Percentiles rank a stretch among this genome's conserved stretches.
Evolutionary conservation across 2,113 vertebrate species (phyloP).

Genomic region (Chamaetylas fuelleborni): DNA sequence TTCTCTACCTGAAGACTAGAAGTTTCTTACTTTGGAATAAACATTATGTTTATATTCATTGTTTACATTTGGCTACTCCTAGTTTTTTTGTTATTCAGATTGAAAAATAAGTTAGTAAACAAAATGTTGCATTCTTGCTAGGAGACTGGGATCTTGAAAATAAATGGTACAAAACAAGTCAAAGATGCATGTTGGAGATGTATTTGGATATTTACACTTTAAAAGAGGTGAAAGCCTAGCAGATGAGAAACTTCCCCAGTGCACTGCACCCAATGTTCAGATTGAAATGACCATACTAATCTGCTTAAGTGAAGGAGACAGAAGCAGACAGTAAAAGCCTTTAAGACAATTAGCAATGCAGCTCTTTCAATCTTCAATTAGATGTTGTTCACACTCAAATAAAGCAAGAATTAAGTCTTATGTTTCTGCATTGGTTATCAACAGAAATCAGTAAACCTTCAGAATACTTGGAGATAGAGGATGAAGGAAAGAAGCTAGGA

Average conservation of each 20-base stretch:
- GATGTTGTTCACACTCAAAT: neutral
- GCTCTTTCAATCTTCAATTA: neutral
- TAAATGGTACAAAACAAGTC: neutral
- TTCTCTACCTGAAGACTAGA: slow-evolving; percentile 37
- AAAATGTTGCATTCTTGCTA: neutral
- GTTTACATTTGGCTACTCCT: slow-evolving; percentile 23
- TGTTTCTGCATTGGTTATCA: fast-evolving
- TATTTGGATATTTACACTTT: neutral
- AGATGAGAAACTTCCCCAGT: neutral
- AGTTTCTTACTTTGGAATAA: slow-evolving; percentile 23
- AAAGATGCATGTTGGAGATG: neutral
- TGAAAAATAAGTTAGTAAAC: slow-evolving; percentile 31
- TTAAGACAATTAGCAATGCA: neutral
- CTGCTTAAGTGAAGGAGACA: neutral
- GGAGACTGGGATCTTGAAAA: neutral
- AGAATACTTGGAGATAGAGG: neutral
- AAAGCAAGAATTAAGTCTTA: neutral
- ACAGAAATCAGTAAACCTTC: neutral
- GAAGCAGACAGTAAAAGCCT: neutral
- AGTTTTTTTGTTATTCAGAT: neutral
- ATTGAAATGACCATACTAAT: neutral
- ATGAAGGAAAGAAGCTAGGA: neutral
- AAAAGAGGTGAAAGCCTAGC: neutral
- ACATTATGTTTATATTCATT: slow-evolving; percentile 13
- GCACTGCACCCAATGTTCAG: neutral